Conservation (phyloP, 2,797 vertebrate species). For the Myotis daubentonii region DNA sequence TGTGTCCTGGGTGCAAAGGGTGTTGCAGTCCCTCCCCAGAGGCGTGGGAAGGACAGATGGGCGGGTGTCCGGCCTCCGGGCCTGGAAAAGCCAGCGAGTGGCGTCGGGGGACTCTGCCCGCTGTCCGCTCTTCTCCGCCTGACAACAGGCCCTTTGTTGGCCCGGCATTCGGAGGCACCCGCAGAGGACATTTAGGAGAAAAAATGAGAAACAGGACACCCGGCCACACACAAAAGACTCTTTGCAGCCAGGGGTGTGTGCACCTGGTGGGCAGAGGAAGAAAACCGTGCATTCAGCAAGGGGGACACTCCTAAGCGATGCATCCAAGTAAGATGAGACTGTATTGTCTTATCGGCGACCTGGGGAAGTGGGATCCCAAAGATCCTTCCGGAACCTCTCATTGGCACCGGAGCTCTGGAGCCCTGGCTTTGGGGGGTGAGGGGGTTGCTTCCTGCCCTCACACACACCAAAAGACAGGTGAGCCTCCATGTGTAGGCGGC, state of each 20-base stretch:
- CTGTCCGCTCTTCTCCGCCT: neutral
- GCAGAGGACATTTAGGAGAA: neutral
- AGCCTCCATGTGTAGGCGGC: fast-evolving
- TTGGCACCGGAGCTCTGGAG: neutral
- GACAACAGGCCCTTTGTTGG: slow-evolving; percentile 6
- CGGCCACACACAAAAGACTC: neutral
- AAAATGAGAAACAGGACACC: neutral
- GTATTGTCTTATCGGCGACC: neutral
- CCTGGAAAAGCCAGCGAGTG: neutral
- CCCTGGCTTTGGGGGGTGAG: neutral
- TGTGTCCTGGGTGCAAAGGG: neutral
- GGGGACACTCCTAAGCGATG: neutral
- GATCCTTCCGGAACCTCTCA: neutral
- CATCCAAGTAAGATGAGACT: fast-evolving
- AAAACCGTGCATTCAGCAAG: neutral
- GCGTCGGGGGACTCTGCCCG: neutral
- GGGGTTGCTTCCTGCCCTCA: neutral
- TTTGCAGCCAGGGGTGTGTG: neutral
- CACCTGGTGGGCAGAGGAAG: neutral
- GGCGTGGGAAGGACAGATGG: neutral
- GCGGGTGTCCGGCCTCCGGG: neutral
- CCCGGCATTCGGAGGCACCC: neutral
- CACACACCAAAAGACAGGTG: neutral
- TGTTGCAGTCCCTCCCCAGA: neutral
- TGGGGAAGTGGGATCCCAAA: neutral